These are phyloP conservation scores for Dione juno DNA, from an alignment of 2,888 invertebrate species.

Conservation along the genomic window DNA sequence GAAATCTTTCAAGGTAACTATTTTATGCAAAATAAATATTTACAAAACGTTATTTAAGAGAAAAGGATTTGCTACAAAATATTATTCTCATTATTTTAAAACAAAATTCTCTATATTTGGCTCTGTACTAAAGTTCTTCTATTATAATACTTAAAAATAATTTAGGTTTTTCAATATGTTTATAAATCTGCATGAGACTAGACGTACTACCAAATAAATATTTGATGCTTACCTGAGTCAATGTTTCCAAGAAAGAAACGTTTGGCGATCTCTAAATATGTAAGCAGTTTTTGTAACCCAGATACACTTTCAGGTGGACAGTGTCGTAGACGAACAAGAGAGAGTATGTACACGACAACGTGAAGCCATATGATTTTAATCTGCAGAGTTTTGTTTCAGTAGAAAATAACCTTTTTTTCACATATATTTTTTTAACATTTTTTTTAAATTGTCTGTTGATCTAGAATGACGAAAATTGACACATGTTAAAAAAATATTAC, in stretches of 20 bases:
- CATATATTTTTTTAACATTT: not conserved
- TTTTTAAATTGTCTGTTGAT: too few species aligned
- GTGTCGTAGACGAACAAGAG: constrained; percentile 60
- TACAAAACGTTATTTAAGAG: not conserved
- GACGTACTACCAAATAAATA: not conserved
- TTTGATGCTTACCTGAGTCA: constrained; percentile 19
- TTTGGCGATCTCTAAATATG: constrained; percentile 21
- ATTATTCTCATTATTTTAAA: too few species aligned
- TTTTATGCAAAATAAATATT: not conserved
- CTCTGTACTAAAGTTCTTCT: too few species aligned
- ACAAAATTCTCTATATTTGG: too few species aligned
- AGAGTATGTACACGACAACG: constrained; percentile 56
- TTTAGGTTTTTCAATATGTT: too few species aligned
- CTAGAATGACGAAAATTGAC: too few species aligned
- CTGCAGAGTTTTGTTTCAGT: constrained; percentile 68
- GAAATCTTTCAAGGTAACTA: not conserved
- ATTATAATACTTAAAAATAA: too few species aligned
- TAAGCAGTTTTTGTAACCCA: constrained; percentile 27
- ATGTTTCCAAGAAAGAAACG: constrained; percentile 24
- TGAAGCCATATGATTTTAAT: constrained; percentile 73
- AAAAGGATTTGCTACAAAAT: not conserved
- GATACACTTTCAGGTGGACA: constrained; percentile 49
- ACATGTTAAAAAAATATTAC: too few species aligned
- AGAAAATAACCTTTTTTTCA: constrained; percentile 55
- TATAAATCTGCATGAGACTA: too few species aligned